Evolutionary conservation across 2,888 invertebrate genomes (phyloP).

Genomic region (Tupiocoris notatus): DNA sequence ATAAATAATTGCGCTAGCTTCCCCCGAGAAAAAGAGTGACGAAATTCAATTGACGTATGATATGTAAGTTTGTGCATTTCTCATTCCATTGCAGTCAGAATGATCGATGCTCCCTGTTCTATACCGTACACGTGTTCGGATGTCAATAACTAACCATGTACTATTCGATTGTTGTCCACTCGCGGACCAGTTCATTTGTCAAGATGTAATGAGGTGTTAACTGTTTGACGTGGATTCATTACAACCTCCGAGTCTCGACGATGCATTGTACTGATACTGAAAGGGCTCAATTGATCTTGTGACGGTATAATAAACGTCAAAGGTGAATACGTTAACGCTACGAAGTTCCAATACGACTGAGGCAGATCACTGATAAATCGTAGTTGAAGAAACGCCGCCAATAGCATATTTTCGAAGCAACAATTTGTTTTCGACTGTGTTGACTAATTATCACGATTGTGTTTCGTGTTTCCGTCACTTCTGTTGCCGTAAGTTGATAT

Average conservation of each 20-base stretch:
- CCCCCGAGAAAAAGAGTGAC: no score
- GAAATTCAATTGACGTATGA: no score
- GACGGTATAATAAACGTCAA: no score
- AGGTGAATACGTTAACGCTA: no score
- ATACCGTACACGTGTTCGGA: neutral
- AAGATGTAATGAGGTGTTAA: neutral
- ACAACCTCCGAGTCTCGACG: neutral
- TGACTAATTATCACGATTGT: neutral
- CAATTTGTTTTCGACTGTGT: slow-evolving; percentile 1
- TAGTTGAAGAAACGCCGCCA: neutral
- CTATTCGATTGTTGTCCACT: neutral
- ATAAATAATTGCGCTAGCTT: no score
- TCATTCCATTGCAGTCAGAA: no score
- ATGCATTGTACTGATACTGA: neutral
- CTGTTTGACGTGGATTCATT: neutral
- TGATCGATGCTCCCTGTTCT: no score
- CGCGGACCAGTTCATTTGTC: neutral
- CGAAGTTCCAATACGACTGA: no score
- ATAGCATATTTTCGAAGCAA: no score
- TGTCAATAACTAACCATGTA: neutral
- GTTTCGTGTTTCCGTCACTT: neutral
- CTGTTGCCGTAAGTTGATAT: no score
- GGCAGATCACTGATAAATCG: no score
- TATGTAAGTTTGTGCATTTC: no score
- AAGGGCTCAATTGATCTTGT: neutral